phyloP scores from a whole-genome alignment of 2,113 vertebrate genomes.

The Typhlomys cinereus region DNA sequence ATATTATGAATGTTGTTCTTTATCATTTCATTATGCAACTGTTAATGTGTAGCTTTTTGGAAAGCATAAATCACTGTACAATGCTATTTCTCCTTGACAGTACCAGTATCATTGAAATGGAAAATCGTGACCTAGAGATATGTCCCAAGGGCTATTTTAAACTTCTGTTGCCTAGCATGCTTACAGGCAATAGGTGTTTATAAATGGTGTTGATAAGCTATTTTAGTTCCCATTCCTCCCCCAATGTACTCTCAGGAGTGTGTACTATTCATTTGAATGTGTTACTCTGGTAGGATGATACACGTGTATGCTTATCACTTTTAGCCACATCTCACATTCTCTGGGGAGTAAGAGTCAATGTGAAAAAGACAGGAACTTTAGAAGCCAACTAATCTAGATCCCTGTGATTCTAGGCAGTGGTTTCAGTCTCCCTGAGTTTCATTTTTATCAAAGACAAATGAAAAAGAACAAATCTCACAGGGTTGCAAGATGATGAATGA shows the following conservation, averaged over 20 bases:
- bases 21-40: not conserved
- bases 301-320: not conserved
- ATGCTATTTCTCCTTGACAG: not conserved
- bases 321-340: not conserved
- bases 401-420: not conserved
- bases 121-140: not conserved
- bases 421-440: not conserved
- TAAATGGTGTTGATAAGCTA: not conserved
- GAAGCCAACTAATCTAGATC: not conserved
- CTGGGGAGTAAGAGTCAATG: not conserved
- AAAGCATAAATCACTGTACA: not conserved
- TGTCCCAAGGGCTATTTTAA: not conserved
- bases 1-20: not conserved
- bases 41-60: not conserved
- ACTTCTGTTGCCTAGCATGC: not conserved
- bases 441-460: not conserved
- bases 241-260: not conserved
- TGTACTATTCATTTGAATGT: not conserved
- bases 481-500: not conserved
- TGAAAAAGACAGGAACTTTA: not conserved
- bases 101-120: not conserved
- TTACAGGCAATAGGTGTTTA: not conserved
- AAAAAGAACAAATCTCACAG: not conserved
- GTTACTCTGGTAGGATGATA: not conserved
- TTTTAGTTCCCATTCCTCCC: not conserved